Base-by-base conservation (phyloP, 2,888 invertebrate species). In the Eulithis testata region DNA sequence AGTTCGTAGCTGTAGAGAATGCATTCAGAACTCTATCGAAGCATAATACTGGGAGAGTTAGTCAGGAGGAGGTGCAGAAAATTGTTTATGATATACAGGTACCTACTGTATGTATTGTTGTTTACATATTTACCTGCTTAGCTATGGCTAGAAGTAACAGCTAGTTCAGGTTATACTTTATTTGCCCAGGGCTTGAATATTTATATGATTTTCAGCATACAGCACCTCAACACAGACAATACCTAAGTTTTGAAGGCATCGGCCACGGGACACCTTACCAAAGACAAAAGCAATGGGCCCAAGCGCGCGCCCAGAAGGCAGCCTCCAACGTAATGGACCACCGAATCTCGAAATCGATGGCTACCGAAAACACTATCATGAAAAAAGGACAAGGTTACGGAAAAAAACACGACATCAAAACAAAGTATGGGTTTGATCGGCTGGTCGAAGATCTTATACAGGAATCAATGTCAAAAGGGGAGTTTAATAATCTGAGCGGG, bases 361-460 rank as follows among this genome's bases (percentile, higher is more conserved):
- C 94, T 1, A 90, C 94, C 1, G 96, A 96, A 66, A 93, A 94
- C 49, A 88, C 95, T 0, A 77, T 97, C 0, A 94, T 96, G 91
- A 95, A 95, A 66, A 95, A 95, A 79, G 94, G 94, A 52, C 93
- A 84, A 5, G 47, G 49, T 0, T 94, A 95, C 37, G 88, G 93
- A 60, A 93, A 93, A 59, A 95, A 94, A 75, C 96, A 96, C 86
- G 96, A 96, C 74, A 95, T 96, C 21, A 96, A 96, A 91, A 97
- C 97, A 0, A 96, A 96, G 91, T 95, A 95, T 80, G 97, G 97
- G 0, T 96, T 97, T 76, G 98, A 98, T 71, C 95, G 98, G 60
- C 89, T 98, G 0, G 98, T 98, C 0, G 98, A 98, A 85, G 98
- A 98, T 93, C 92, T 98, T 67, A 98, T 98, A 72, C 97, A 97